Evolutionary conservation across 1,140 invertebrate species (phyloP), one percentile per base, ranked within the genome.

Genomic region (Rhyacophila brunnea): DNA sequence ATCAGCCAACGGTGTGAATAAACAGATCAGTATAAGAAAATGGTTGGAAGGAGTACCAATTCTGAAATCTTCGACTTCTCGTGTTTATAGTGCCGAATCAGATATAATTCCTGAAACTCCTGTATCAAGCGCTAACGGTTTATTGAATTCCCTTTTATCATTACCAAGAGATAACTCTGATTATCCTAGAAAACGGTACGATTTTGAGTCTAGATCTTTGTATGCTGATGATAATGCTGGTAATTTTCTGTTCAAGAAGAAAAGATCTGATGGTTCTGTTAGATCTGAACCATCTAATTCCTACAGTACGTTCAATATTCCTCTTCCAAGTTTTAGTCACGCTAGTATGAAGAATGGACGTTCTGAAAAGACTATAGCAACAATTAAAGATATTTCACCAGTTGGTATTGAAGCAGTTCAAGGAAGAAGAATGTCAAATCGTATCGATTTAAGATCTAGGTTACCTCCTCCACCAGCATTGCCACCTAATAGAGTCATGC

Each of bases 31-130:
- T 66, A 89, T 92, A 5, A 75, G 87, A 55, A 87, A 90, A 68
- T 90, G 89, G 90, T 68, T 92, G 18, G 88, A 90, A 68, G 85
- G 90, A 67, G 84, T 92, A 11, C 83, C 85, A 68, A 77, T 76
- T 67, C 15, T 63, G 55, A 71, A 77, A 19, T 54, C 54, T 9
- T 52, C 56, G 0, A 42, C 23, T 14, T 15, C 42, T 32, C 34
- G 36, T 14, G 32, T 32, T 9, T 48, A 56, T 19, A 44, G 34
- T 10, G 34, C 35, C 20, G 62, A 64, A 43, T 45, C 52, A 6
- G 20, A 34, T 65, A 13, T 66, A 67, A 38, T 71, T 64, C 55
- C 73, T 72, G 36, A 68, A 54, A 13, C 35, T 63, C 43, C 58
- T 38, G 58, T 60, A 52, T 43, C 60, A 17, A 69, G 65, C 63